Conservation (phyloP, 53 echinoderm and acorn worm genomes). For the Patiria pectinifera region DNA sequence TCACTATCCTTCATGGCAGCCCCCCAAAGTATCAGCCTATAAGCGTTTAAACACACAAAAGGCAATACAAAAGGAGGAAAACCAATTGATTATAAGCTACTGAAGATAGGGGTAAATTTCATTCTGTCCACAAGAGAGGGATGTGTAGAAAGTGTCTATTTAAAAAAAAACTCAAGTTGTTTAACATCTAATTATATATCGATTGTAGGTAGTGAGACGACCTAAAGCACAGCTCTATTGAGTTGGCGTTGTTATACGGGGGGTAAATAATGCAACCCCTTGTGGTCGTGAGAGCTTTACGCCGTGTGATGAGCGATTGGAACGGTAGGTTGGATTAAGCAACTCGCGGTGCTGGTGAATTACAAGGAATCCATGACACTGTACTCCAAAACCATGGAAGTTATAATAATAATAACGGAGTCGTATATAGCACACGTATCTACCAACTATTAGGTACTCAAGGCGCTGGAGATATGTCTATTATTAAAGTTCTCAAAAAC, state of each 20-base stretch:
- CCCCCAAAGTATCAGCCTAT: background rate
- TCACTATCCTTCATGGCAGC: background rate
- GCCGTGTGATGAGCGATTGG: slow-evolving; percentile 35
- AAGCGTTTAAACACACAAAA: slow-evolving; percentile 35
- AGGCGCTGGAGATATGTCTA: too few relatives aligned
- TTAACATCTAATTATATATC: slow-evolving; percentile 60
- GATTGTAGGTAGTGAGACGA: slow-evolving; percentile 21
- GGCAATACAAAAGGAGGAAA: background rate
- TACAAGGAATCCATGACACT: background rate
- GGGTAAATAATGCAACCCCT: slow-evolving; percentile 25
- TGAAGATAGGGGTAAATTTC: background rate
- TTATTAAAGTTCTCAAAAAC: too few relatives aligned
- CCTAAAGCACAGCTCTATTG: background rate
- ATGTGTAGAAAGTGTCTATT: slow-evolving; percentile 30
- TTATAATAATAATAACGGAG: too few relatives aligned
- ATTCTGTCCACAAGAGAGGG: slow-evolving; percentile 1
- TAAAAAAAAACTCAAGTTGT: slow-evolving; percentile 49
- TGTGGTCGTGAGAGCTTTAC: slow-evolving; percentile 3
- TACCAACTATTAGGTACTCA: too few relatives aligned
- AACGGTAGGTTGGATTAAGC: slow-evolving; percentile 6
- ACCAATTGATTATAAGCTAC: slow-evolving; percentile 10
- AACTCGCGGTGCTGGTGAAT: slow-evolving; percentile 10
- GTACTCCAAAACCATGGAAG: background rate
- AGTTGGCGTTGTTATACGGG: background rate
- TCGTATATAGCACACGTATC: too few relatives aligned